Base-by-base conservation (phyloP, 2,113 vertebrate species). In the Zapornia atra region DNA sequence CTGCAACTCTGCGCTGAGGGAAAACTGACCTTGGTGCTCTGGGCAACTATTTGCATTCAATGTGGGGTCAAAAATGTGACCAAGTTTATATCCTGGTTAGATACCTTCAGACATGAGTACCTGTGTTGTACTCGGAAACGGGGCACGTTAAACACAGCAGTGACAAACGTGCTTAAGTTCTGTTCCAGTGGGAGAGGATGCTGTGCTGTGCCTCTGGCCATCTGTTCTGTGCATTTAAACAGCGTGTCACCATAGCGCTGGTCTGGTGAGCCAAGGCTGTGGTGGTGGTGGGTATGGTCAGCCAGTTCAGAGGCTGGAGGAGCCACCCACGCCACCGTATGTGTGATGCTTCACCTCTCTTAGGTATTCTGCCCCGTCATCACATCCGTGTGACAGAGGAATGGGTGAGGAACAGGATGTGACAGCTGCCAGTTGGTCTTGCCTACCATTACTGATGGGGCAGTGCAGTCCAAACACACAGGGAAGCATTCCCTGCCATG, bases 331-430 rank as follows among this genome's bases (percentile, higher is more conserved):
- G 20, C 29, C 19, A 21, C 12, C 16, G n/a, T 18, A 2, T 8
- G 2, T 6, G 3, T 21, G 72, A 36, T 2, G 4, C 38, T 42
- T 19, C 24, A 20, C 15, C 33, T 73, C 38, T 51, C 51, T 28
- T 6, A 42, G 54, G 66, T 25, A 69, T 60, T 42, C 38, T 34
- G 2, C 1, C 26, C 0, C 0, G 20, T 38, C 50, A 26, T 20
- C 50, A 4, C 0, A 0, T 26, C 6, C 3, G 17, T 0, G 1
- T 7, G 36, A 17, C 51, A 6, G 5, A 42, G 57, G 34, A 76
- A 60, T 4, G 44, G 64, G 50, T 26, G 46, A 83, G 46, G 48
- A 94, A 34, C 63, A 85, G 66, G 87, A 57, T 48, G 33, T 38
- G 63, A 69, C 57, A 21, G 38, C 8, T 48, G 51, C 42, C 60